Evolutionary conservation across 2,113 vertebrate genomes (phyloP).

Genomic region (Vanacampus margaritifer): DNA sequence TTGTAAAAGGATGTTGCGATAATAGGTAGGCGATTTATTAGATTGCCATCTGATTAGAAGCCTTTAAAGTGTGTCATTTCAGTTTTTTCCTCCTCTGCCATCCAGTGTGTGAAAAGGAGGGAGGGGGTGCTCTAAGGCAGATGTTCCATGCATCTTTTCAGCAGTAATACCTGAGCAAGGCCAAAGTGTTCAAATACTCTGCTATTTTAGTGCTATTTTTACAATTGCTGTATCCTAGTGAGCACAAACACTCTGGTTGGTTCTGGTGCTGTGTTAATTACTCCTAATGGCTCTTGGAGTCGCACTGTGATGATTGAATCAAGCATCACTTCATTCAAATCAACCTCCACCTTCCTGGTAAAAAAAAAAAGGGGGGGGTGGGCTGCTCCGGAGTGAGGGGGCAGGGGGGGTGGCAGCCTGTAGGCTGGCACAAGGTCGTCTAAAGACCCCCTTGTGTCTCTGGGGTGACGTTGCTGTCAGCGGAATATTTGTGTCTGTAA

Average conservation of each 20-base stretch:
- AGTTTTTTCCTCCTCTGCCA: constrained; percentile 28
- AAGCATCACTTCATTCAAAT: constrained; percentile 36
- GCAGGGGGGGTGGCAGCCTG: constrained; percentile 18
- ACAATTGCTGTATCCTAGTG: neutral
- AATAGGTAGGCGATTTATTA: constrained; percentile 26
- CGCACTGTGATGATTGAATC: constrained; percentile 59
- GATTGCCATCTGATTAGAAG: neutral
- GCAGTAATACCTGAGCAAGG: constrained; percentile 17
- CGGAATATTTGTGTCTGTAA: neutral
- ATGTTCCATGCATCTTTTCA: constrained; percentile 35
- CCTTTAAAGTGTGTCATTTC: constrained; percentile 16
- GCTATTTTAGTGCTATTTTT: neutral
- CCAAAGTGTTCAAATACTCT: constrained; percentile 12
- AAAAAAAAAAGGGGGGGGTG: neutral
- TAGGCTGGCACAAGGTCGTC: constrained; percentile 47
- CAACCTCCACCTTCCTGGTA: constrained; percentile 26
- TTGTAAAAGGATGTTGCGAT: neutral
- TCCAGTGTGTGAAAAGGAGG: constrained; percentile 2
- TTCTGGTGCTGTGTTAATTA: constrained; percentile 62
- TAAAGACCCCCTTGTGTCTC: neutral
- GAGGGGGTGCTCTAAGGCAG: constrained; percentile 21
- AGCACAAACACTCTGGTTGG: neutral
- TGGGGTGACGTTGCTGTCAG: neutral
- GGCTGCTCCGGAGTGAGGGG: neutral
- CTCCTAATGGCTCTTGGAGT: constrained; percentile 65